Evolutionary conservation across 2,113 vertebrate genomes (phyloP), one percentile per base, ranked within the genome.

Genomic region (Aptenodytes patagonicus): DNA sequence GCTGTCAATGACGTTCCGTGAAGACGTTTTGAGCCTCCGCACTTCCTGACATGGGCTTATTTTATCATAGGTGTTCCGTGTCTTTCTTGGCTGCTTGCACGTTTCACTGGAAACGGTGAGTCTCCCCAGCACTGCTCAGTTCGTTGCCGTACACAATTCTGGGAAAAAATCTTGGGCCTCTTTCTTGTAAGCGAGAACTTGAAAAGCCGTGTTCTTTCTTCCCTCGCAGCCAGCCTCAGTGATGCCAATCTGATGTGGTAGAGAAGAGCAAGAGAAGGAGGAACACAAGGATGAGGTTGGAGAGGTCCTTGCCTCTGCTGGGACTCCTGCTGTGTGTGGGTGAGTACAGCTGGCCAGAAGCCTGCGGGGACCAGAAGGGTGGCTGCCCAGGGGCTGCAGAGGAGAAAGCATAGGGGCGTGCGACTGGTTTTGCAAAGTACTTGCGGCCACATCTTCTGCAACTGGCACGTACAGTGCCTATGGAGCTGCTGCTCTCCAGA

Each of bases 21-120:
- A 25, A 58, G 87, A 51, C n/a, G 3, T 76, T 82, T 91, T 44
- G 91, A 94, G 62, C 44, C 83, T 91, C 94, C 0, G 16, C 91
- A 92, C 88, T 98, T 98, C 97, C 97, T 96, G 97, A 46, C 78
- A 38, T 7, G 73, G 60, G 64, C 34, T 95, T 4, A 44, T 24
- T 95, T 86, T 52, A 11, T 29, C 54, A 4, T 18, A 34, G 5
- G 1, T 11, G 47, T 28, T 64, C 73, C 0, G 32, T 7, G 13
- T 17, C 73, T 51, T 22, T 49, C 85, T 10, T 1, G 51, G 54
- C 89, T 28, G 94, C 91, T 25, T 11, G 40, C 55, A 40, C 69
- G n/a, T 88, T 47, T 40, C 86, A 6, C 49, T 93, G 96, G 94
- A 89, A 94, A 72, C 44, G 1, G 81, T 81, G 91, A 90, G 86